These are phyloP conservation scores for Acrobasis repandana DNA, from an alignment of 2,888 invertebrate species.

Conservation along the genomic window DNA sequence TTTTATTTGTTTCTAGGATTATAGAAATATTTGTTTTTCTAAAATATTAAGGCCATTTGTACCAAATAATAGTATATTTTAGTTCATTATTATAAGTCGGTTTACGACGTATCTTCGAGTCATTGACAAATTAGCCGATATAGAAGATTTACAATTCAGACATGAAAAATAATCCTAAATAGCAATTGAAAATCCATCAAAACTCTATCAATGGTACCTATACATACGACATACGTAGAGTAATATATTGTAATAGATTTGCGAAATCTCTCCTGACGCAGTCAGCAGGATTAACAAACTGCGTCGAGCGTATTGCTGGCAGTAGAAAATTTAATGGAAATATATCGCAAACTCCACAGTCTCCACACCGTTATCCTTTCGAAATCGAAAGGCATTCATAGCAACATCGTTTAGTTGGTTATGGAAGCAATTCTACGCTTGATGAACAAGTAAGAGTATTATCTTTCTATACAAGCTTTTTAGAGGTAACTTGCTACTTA, in stretches of 20 bases:
- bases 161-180: not conserved
- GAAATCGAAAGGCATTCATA: slow-evolving; percentile 46
- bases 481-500: no score
- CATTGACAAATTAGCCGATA: no score
- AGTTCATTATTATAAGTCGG: no score
- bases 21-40: no score
- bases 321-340: slow-evolving; percentile 31
- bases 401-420: slow-evolving; percentile 44
- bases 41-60: no score
- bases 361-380: slow-evolving; percentile 41
- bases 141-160: not conserved
- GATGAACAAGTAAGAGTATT: not conserved
- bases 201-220: not conserved
- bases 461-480: not conserved
- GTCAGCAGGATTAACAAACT: slow-evolving; percentile 12
- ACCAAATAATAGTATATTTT: no score
- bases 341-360: slow-evolving; percentile 44
- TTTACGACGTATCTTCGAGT: no score
- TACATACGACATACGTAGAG: not conserved
- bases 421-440: slow-evolving; percentile 8
- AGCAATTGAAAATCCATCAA: not conserved
- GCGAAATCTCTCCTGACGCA: slow-evolving; percentile 1
- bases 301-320: slow-evolving; percentile 13
- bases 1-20: no score
- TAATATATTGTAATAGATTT: slow-evolving; percentile 3